These are phyloP conservation scores for Drosophila recens DNA, from an alignment of 2,888 invertebrate species.

Conservation along the genomic window DNA sequence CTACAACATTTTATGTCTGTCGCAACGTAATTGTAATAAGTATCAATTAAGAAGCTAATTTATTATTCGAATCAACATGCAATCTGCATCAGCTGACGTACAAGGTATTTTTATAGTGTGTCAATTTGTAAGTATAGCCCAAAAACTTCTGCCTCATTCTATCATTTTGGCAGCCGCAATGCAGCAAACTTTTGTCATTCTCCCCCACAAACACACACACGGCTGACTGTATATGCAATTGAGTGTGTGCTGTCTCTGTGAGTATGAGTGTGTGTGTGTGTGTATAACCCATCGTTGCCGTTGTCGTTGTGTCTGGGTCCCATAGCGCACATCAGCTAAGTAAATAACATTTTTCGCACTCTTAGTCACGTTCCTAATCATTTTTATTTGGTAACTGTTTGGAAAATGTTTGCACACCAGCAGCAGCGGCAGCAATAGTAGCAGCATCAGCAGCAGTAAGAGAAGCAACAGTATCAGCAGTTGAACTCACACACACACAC, in stretches of 20 bases:
- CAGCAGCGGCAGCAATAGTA: constrained; percentile 18
- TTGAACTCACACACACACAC: constrained; percentile 8
- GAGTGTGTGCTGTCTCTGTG: constrained; percentile 21
- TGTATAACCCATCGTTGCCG: constrained; percentile 44
- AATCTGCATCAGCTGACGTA: not conserved
- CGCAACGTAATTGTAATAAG: no score
- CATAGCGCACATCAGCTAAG: constrained; percentile 72
- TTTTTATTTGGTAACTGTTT: constrained; percentile 82
- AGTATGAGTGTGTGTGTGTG: constrained; percentile 35
- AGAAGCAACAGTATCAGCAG: constrained; percentile 15
- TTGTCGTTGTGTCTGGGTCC: constrained; percentile 58
- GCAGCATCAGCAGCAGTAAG: constrained; percentile 18
- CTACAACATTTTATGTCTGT: no score
- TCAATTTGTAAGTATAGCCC: not conserved
- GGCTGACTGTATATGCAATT: constrained; percentile 17
- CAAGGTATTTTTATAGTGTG: constrained; percentile 8
- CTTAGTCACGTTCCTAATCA: constrained; percentile 84
- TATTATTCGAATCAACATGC: not conserved
- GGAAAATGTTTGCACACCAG: constrained; percentile 75
- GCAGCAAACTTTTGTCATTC: constrained; percentile 58
- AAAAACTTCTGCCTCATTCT: constrained; percentile 19
- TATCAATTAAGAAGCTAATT: no score
- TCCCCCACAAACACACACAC: constrained; percentile 29
- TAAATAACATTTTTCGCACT: constrained; percentile 81
- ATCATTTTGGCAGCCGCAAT: constrained; percentile 49